Base-by-base conservation (phyloP, 1,140 invertebrate species). In the Drosophila nasuta region DNA sequence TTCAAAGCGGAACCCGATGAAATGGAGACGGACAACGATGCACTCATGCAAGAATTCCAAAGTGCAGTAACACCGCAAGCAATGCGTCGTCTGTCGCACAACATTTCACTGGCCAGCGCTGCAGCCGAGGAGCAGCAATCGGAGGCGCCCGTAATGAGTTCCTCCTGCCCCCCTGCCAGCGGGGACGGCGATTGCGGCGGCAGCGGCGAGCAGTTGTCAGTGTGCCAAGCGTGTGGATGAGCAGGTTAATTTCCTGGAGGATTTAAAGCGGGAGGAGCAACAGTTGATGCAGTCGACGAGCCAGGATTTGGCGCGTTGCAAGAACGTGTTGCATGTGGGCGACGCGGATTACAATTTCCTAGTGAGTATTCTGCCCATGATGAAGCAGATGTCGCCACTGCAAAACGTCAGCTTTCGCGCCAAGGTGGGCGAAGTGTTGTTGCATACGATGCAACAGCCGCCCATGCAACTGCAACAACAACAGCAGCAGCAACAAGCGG, bases 331-430 rank as follows among this genome's bases (percentile, higher is more conserved):
- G 46, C 91, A 92, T 52, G 79, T 92, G 54, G 91, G 87, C 51
- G 91, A 92, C 48, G 88, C 91, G 0, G 91, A 92, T 35, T 92
- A 92, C 56, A 92, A 92, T 76, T 92, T 89, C 54, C 77, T 92
- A 4, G 80, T 92, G 15, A 92, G 91, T 57, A 92, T 92, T 51
- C 59, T 92, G 77, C 91, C 91, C 13, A 62, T 91, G 8, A 92
- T 92, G 91, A 92, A 92, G 70, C 79, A 91, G 72, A 91, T 92
- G 91, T 72, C 74, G 43, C 72, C 88, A 45, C 52, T 91, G 33
- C 91, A 92, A 48, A 92, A 92, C 64, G 58, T 92, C 5, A 72
- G 67, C 49, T 92, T 92, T 75, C 85, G 91, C 33, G 91, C 91
- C 62, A 91, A 81, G 56, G 89, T 92, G 91, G 78, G 91, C 10